Percentiles rank a stretch among this genome's conserved stretches.
phyloP scores from a whole-genome alignment of 2,797 vertebrate genomes.

The Sebastes oblongus region DNA sequence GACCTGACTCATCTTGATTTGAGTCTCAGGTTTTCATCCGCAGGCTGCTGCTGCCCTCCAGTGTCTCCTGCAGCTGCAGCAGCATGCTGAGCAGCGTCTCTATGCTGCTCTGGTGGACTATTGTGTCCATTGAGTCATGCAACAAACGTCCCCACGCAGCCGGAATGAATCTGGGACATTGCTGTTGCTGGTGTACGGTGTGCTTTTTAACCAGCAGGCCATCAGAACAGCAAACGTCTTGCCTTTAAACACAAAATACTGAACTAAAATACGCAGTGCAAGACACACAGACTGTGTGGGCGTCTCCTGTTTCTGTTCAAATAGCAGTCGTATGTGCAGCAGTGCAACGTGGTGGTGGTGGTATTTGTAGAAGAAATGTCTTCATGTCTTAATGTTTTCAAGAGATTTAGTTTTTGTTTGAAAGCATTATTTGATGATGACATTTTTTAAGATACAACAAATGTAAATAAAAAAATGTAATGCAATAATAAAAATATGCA shows the following conservation, averaged over 20 bases:
- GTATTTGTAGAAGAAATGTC: no score
- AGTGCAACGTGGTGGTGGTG: no score
- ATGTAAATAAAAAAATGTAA: no score
- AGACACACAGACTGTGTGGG: not conserved
- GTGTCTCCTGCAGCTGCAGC: constrained; percentile 32
- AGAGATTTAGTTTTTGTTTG: no score
- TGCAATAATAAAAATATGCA: no score
- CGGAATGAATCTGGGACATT: not conserved
- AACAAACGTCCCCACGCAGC: not conserved
- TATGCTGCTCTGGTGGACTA: not conserved
- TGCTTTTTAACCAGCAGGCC: no score
- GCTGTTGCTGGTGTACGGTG: no score
- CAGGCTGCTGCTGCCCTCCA: constrained; percentile 66
- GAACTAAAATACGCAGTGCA: not conserved
- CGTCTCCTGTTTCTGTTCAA: not conserved
- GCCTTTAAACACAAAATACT: not conserved
- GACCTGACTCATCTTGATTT: not conserved
- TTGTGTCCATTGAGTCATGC: not conserved
- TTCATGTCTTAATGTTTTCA: no score
- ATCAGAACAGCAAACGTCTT: not conserved
- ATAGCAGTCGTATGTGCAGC: no score
- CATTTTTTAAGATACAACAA: no score
- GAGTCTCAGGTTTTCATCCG: constrained; percentile 4
- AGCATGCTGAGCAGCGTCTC: not conserved
- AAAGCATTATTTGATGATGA: no score